Evolutionary conservation across 2,113 vertebrate genomes (phyloP).

Genomic region (Micromys minutus): DNA sequence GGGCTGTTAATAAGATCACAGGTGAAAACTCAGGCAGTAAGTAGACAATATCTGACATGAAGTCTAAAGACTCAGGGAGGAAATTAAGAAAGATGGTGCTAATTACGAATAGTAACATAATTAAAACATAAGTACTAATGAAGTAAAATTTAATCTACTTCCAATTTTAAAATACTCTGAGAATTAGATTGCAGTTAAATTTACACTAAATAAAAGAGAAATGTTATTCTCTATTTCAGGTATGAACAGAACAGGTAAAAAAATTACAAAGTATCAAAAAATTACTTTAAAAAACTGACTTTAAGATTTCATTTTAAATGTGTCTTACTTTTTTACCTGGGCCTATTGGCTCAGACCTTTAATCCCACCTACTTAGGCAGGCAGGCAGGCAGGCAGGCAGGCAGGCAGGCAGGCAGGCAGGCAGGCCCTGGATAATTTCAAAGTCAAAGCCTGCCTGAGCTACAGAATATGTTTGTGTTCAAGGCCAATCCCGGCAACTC

Average conservation of each 20-base stretch:
- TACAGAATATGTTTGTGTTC: neutral
- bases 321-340: neutral
- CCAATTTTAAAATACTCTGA: neutral
- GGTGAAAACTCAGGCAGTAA: neutral
- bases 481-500: neutral
- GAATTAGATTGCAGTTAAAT: slow-evolving; percentile 43
- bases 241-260: slow-evolving; percentile 1
- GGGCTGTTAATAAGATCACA: neutral
- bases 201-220: slow-evolving; percentile 33
- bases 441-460: neutral
- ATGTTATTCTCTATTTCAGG: neutral
- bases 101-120: slow-evolving; percentile 3
- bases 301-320: neutral
- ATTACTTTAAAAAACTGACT: neutral
- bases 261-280: neutral
- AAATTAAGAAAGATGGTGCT: neutral
- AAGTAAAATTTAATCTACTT: slow-evolving; percentile 33
- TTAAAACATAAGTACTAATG: slow-evolving; percentile 42
- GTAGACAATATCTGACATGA: neutral
- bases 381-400: no score
- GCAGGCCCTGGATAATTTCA: neutral
- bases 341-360: neutral
- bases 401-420: neutral
- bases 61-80: neutral
- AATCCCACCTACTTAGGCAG: neutral